Base-by-base conservation (phyloP, 2,888 invertebrate species). In the Leptothorax acervorum region DNA sequence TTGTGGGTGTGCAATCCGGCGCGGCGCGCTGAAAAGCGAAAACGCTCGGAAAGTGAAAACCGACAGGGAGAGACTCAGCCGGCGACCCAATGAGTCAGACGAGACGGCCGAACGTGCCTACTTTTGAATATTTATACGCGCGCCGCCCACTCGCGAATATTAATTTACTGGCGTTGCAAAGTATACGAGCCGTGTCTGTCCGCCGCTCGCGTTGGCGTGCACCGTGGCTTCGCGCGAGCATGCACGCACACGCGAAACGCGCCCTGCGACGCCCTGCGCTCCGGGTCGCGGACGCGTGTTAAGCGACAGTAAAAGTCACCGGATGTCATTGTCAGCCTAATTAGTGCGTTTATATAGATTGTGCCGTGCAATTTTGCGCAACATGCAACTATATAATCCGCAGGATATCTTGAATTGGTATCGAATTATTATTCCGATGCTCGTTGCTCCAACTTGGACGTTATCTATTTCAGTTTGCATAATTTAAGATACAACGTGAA, bases 61-160 rank as follows among this genome's bases (percentile, higher is more conserved):
- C 55, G 73, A 83, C 45, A 35, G 45, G 2, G 42, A 31, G 63
- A 70, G 53, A 66, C 28, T 60, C 63, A 83, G 76, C 83, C 78
- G 79, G 71, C 73, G 78, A 82, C 53, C 73, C 83, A 84, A 83
- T 78, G 83, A 83, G 82, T 83, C 85, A 73, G 78, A 73, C 71
- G 82, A 86, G 88, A 81, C 84, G 79, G 31, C 51, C 51, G 76
- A 55, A 82, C 81, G 75, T 74, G 75, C 79, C 75, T 83, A 90
- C 83, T 88, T 85, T 84, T 85, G 84, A 90, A 85, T 88, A 85
- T 85, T 85, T 85, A 85, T 73, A 55, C 71, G 60, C 76, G 48
- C 65, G 62, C 76, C 89, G 83, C 85, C 85, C 75, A 88, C 89
- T 84, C 76, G 86, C 51, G 66, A 81, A 83, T 86, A 90, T 85